Conservation (phyloP, 2,113 vertebrate genomes). For the Buteo buteo region DNA sequence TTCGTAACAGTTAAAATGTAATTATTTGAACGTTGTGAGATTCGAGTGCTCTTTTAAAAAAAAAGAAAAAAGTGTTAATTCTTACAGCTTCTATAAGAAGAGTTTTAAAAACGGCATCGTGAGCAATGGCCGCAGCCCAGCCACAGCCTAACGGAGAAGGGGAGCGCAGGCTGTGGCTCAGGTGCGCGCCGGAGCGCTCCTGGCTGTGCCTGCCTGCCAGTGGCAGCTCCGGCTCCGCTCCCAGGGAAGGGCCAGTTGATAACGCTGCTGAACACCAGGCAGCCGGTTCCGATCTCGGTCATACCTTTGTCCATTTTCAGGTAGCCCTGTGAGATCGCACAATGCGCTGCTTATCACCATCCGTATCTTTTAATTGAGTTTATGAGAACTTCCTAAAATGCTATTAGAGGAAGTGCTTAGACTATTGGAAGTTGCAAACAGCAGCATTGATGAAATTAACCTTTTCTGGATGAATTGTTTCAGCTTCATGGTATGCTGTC, state of each 20-base stretch:
- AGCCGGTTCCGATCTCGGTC: neutral
- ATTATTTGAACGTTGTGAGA: neutral
- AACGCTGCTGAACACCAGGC: no score
- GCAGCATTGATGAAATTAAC: neutral
- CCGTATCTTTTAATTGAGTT: neutral
- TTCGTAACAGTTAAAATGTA: neutral
- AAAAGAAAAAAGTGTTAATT: neutral
- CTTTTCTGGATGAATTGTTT: neutral
- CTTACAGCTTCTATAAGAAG: neutral
- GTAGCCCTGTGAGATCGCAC: neutral
- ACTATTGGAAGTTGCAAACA: neutral
- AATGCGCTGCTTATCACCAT: no score
- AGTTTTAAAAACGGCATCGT: neutral
- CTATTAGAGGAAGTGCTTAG: neutral
- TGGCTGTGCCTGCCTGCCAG: neutral
- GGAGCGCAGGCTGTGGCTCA: neutral
- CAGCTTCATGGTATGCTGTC: neutral
- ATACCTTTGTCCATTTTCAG: neutral
- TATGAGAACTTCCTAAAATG: neutral
- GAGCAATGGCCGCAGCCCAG: neutral
- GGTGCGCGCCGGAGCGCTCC: fast-evolving
- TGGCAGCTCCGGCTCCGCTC: neutral
- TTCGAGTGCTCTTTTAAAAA: neutral
- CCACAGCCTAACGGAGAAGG: fast-evolving
- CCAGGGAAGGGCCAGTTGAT: no score